Evolutionary conservation across 1,140 invertebrate species (phyloP).

Genomic region (Reticulitermes speratus): DNA sequence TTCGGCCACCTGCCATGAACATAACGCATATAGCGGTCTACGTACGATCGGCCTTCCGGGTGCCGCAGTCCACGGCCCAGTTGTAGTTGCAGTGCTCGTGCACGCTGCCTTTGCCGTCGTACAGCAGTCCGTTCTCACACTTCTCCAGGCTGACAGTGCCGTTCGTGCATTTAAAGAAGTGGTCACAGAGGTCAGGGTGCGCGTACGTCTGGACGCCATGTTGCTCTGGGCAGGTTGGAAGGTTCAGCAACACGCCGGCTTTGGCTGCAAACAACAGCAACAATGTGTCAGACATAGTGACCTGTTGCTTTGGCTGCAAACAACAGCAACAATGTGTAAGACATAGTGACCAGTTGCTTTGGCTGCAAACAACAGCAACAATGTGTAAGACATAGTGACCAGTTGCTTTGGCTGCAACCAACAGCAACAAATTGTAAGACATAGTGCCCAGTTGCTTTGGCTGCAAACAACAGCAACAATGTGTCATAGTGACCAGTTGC

Average conservation of each 20-base stretch:
- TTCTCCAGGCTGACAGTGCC: conserved; percentile 85
- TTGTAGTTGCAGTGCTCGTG: conserved; percentile 93
- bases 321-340: no score
- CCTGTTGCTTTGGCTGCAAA: no score
- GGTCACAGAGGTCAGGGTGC: conserved; percentile 79
- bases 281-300: no score
- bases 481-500: no score
- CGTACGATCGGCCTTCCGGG: conserved; percentile 78
- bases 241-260: conserved; percentile 25
- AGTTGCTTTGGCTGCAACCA: no score
- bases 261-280: background rate
- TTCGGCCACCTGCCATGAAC: background rate
- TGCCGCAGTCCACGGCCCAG: conserved; percentile 88
- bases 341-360: no score
- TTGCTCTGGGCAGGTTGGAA: conserved; percentile 60
- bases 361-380: no score
- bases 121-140: conserved; percentile 89
- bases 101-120: conserved; percentile 83
- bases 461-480: no score
- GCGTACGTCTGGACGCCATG: conserved; percentile 75
- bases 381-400: no score
- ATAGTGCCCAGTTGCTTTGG: no score
- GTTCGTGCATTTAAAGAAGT: conserved; percentile 89
- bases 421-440: no score
- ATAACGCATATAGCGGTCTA: conserved; percentile 37